Evolutionary conservation across 2,113 vertebrate species (phyloP).

Genomic region (Pantherophis guttatus): DNA sequence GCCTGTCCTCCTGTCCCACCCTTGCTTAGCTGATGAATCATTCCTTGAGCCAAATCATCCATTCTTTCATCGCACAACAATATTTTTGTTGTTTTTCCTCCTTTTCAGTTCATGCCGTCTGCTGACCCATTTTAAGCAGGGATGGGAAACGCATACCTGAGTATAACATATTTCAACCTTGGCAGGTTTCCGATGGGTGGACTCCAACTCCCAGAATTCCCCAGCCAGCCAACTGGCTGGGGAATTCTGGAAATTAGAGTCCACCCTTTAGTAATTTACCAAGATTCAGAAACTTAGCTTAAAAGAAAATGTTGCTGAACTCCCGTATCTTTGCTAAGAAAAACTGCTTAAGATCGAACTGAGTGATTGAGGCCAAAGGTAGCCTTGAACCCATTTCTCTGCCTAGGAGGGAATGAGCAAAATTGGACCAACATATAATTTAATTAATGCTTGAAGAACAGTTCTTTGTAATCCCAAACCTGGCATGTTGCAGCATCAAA

Average conservation of each 20-base stretch:
- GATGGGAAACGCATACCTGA: not conserved
- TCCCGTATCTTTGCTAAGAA: not conserved
- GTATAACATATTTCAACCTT: not conserved
- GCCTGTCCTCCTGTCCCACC: not conserved
- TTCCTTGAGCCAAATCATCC: not conserved
- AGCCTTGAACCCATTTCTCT: not conserved
- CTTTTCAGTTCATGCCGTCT: not conserved
- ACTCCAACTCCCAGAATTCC: not conserved
- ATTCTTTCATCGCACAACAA: not conserved
- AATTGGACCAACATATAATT: too few species aligned
- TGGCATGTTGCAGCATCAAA: not conserved
- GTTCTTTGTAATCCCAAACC: not conserved
- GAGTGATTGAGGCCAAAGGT: not conserved
- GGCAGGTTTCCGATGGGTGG: not conserved
- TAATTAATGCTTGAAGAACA: not conserved
- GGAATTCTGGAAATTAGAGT: not conserved
- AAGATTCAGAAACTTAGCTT: not conserved
- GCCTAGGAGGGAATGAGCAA: too few species aligned
- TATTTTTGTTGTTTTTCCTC: not conserved
- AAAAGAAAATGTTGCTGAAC: not conserved
- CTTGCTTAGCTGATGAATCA: not conserved
- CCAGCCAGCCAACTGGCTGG: not conserved
- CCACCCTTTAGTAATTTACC: not conserved
- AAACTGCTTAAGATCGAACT: not conserved
- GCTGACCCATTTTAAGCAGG: not conserved